Evolutionary conservation across 2,888 invertebrate species (phyloP), one percentile per base, ranked within the genome.

Genomic region (Idaea dimidiata): DNA sequence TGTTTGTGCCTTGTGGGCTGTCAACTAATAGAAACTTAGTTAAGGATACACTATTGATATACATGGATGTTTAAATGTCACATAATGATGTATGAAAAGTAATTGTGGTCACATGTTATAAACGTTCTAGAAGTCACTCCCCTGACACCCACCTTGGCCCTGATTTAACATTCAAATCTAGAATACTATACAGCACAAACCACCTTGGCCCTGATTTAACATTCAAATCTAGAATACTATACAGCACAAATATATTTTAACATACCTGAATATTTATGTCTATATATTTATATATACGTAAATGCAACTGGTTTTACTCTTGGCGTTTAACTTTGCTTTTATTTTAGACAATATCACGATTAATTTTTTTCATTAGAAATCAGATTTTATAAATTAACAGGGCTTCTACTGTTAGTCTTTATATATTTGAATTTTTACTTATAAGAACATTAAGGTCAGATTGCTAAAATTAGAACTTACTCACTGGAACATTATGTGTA

Each of bases 31-130:
- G 73, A 72, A 73, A 43, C 68, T 76, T 78, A 80, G 71, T 73
- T 73, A 76, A 76, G 75, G 78, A 75, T 71, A 72, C 71, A 68
- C 64, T 66, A 71, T 71, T 69, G 68, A 74, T 56, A 43, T 56
- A 62, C 17, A 75, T 82, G 65, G 69, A 79, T 83, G 81, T 83
- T 80, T 80, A 69, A 78, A 75, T 79, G 76, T 79, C 77, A 77
- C 74, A 75, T 78, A 64, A 60, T 57, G 16, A 56, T 56, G 63
- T 66, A 66, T 59, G 61, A 61, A 62, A 32, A 53, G 73, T 79
- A 75, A 71, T 75, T 73, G 72, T 73, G 69, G 78, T 78, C 75
- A 76, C 74, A 68, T 43, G 14, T 56, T 17, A 56, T 56, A 56
- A 18, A 56, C 18, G 56, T 56, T 18, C 7, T 56, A 56, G 56